Evolutionary conservation across 2,797 vertebrate species (phyloP), one percentile per base, ranked within the genome.

Genomic region (Acomys russatus): DNA sequence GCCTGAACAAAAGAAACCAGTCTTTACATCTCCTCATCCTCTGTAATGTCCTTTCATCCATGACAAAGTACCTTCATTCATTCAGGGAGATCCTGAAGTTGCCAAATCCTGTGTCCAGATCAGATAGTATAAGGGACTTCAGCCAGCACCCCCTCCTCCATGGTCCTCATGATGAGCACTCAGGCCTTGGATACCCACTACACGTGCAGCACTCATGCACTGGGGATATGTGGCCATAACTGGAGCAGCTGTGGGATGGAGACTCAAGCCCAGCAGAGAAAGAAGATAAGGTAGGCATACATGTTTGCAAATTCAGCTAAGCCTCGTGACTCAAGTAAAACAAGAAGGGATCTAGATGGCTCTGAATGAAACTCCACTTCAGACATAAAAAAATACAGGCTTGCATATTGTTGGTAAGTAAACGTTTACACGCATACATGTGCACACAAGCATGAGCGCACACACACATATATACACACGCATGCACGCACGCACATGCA

Each of bases 351-450:
- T 20, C 4, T 5, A n/a, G 28, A n/a, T 82, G 54, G 2, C 59
- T 23, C 77, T 90, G 78, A 88, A 30, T 49, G n/a, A 96, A 88
- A 88, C 6, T 38, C 11, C 14, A 90, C 76, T 89, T 49, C 9
- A n/a, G 82, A 80, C 20, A 6, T 59, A 30, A 38, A 88, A 1
- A 23, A 78, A 93, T 49, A 90, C 44, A 10, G n/a, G 33, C n/a
- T 82, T 92, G 68, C 87, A 63, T 56, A 38, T 6, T 71, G 2
- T 8, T 56, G 17, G 33, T n/a, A 82, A n/a, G 49, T 61, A 9
- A 44, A 61, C 9, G 17, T 77, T 78, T 59, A 28, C 14, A 23
- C 7, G 2, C 12, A 1, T 23, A 15, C 23, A 8, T 44, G 33
- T 25, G 8, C 12, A 30, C 10, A 44, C 44, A 44, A 44, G 44